Conservation (phyloP, 2,797 vertebrate genomes). For the Mycteria americana region DNA sequence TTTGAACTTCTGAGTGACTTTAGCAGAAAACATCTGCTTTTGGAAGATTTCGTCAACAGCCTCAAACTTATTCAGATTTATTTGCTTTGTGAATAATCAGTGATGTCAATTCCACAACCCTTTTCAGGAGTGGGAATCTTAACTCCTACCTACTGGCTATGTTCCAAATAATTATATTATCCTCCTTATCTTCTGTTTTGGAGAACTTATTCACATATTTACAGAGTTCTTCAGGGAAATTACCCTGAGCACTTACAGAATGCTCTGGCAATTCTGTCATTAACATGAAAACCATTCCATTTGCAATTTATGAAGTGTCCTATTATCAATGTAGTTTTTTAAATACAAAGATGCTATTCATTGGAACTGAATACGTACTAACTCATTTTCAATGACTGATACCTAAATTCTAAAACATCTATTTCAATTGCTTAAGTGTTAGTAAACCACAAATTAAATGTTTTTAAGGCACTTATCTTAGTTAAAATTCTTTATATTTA, state of each 20-base stretch:
- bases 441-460: background rate
- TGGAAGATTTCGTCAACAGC: background rate
- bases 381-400: background rate
- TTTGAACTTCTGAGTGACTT: background rate
- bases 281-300: background rate
- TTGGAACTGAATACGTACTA: background rate
- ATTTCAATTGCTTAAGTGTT: background rate
- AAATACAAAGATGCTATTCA: background rate
- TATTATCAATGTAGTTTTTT: fast-evolving
- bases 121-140: background rate
- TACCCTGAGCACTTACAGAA: background rate
- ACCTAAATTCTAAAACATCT: background rate
- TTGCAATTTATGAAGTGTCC: background rate
- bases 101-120: background rate
- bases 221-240: background rate
- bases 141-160: background rate
- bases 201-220: background rate
- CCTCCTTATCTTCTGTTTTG: background rate
- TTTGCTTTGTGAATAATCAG: background rate
- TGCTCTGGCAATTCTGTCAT: background rate
- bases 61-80: background rate
- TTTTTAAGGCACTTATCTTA: background rate
- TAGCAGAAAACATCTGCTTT: background rate
- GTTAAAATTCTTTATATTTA: background rate
- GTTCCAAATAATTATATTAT: background rate